Evolutionary conservation across 2,113 vertebrate species (phyloP).

Genomic region (Mugil cephalus): DNA sequence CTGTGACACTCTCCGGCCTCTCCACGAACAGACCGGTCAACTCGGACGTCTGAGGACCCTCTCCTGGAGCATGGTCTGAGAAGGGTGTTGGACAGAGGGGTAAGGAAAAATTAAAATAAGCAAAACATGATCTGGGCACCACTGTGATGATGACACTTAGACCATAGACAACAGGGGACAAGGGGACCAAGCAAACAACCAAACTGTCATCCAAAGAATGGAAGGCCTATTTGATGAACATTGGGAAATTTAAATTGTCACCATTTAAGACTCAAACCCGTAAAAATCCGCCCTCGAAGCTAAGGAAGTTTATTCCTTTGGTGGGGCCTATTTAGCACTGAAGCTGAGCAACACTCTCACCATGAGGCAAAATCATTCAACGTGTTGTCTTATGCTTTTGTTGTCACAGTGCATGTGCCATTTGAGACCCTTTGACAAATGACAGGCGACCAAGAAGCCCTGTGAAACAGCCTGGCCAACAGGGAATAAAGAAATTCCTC

Average conservation of each 20-base stretch:
- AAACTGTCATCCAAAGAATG: background rate
- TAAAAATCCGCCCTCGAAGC: background rate
- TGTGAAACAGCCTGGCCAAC: conserved; percentile 25
- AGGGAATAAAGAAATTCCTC: conserved; percentile 52
- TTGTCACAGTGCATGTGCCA: conserved; percentile 28
- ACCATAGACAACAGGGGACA: conserved; percentile 16
- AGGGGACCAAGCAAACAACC: conserved; percentile 63
- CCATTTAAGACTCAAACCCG: conserved; percentile 12
- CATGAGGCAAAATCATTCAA: conserved; percentile 3
- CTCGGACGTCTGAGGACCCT: conserved; percentile 74
- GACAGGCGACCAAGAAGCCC: conserved; percentile 29
- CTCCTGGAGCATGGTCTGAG: conserved; percentile 70
- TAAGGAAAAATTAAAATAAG: conserved; percentile 33
- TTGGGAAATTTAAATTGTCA: conserved; percentile 3
- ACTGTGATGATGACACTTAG: conserved; percentile 7
- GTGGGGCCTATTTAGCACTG: background rate
- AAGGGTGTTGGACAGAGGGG: conserved; percentile 15
- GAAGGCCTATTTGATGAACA: background rate
- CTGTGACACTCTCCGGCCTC: conserved; percentile 81
- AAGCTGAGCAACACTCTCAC: conserved; percentile 36
- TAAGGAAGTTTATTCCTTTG: background rate
- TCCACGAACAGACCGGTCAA: conserved; percentile 83
- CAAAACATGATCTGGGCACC: background rate
- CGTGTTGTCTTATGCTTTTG: conserved; percentile 14
- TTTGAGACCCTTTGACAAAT: conserved; percentile 49